phyloP scores from a whole-genome alignment of 2,888 invertebrate species.

The Platerodrilus igneus region DNA sequence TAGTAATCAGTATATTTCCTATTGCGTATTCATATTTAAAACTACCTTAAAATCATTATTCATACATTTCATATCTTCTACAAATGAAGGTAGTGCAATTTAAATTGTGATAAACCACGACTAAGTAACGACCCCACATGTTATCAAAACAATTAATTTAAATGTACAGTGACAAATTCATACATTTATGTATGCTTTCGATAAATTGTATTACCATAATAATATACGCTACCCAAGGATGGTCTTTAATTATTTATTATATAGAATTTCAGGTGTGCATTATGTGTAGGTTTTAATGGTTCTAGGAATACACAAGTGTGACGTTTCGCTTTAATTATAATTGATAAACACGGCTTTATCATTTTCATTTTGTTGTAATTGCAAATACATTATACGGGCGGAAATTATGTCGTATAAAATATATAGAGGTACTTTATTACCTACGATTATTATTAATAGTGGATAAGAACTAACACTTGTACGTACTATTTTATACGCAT shows the following conservation, averaged over 20 bases:
- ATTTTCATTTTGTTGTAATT: slow-evolving; percentile 11
- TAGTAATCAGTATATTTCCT: too few species aligned
- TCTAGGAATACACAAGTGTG: slow-evolving; percentile 8
- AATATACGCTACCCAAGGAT: slow-evolving; percentile 17
- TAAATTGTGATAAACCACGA: too few species aligned
- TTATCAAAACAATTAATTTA: too few species aligned
- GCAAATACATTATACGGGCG: slow-evolving; percentile 20
- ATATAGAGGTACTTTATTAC: too few species aligned
- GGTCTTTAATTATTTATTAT: slow-evolving; percentile 15
- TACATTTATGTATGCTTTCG: slow-evolving; percentile 21
- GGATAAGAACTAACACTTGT: too few species aligned
- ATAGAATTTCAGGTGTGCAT: slow-evolving; percentile 17
- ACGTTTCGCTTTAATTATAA: slow-evolving; percentile 15
- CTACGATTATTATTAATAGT: too few species aligned
- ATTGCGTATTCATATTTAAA: too few species aligned
- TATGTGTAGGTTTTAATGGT: slow-evolving; percentile 10
- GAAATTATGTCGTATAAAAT: slow-evolving; percentile 16
- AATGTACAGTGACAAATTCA: slow-evolving; percentile 22
- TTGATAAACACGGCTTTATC: slow-evolving; percentile 20
- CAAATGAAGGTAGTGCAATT: too few species aligned
- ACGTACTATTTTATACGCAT: too few species aligned
- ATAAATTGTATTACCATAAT: slow-evolving; percentile 21
- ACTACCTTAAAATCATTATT: too few species aligned
- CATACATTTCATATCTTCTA: too few species aligned
- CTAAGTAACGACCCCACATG: too few species aligned